These are phyloP conservation scores for Timema cristinae DNA, from an alignment of 2,888 invertebrate species.

Conservation along the genomic window DNA sequence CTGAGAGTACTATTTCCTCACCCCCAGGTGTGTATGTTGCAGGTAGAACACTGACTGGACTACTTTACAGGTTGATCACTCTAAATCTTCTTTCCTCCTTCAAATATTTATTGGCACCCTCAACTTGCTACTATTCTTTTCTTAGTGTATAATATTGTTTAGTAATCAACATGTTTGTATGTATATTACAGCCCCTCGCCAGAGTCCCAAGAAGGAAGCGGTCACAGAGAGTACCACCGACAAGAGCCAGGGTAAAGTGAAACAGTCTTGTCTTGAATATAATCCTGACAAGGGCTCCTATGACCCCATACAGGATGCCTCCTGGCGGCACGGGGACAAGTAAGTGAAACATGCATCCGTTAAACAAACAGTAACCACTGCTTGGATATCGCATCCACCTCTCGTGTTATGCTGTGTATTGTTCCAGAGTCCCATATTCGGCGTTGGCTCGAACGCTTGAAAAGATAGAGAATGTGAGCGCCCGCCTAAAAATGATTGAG, in stretches of 20 bases:
- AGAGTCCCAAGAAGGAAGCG: not conserved
- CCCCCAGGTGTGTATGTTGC: too few relatives aligned
- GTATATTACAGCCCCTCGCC: constrained; percentile 6
- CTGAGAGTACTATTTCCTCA: too few relatives aligned
- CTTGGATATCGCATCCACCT: too few relatives aligned
- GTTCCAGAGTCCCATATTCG: constrained; percentile 79
- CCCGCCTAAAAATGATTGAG: constrained; percentile 86
- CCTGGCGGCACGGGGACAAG: constrained; percentile 71
- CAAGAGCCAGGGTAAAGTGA: not conserved
- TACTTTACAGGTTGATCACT: too few relatives aligned
- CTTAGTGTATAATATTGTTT: too few relatives aligned
- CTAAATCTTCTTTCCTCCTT: too few relatives aligned
- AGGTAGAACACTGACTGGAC: too few relatives aligned
- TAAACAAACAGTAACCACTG: too few relatives aligned
- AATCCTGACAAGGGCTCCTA: constrained; percentile 70
- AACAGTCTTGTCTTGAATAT: constrained; percentile 39
- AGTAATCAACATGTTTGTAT: not conserved
- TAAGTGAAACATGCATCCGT: constrained; percentile 41
- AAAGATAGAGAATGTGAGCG: constrained; percentile 79
- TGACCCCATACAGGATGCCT: constrained; percentile 78
- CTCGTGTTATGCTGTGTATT: not conserved
- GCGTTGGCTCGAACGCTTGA: constrained; percentile 89
- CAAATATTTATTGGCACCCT: too few relatives aligned
- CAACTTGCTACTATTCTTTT: not conserved
- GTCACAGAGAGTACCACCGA: not conserved